phyloP scores from a whole-genome alignment of 1,140 invertebrate species.

The Drosophila pallidifrons region DNA sequence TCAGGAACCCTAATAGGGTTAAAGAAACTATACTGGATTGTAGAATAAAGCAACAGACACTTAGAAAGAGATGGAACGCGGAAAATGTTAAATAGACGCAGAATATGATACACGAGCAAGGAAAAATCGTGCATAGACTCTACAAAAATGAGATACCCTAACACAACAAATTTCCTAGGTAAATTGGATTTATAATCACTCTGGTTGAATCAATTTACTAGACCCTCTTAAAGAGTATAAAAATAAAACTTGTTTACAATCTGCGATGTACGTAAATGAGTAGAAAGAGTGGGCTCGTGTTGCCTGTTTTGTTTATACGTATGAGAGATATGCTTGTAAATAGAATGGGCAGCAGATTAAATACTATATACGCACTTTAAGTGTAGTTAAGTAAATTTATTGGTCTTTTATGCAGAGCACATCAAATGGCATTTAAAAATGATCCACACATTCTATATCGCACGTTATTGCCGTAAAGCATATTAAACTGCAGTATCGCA shows the following conservation, averaged over 20 bases:
- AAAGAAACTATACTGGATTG: background rate
- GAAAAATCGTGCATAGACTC: background rate
- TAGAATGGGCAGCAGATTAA: background rate
- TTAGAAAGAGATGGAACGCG: constrained; percentile 10
- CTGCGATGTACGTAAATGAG: background rate
- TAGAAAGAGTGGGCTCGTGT: background rate
- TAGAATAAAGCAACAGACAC: background rate
- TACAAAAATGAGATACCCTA: background rate
- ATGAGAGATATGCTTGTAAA: background rate
- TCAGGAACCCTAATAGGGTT: background rate
- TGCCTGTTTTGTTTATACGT: background rate
- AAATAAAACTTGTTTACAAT: background rate
- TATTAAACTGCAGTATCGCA: too few relatives aligned
- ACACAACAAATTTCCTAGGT: too few relatives aligned
- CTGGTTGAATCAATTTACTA: background rate
- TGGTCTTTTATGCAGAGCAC: background rate
- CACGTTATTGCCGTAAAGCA: too few relatives aligned
- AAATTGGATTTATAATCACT: too few relatives aligned
- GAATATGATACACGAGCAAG: background rate
- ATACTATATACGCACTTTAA: background rate
- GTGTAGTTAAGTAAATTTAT: background rate
- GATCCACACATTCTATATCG: too few relatives aligned
- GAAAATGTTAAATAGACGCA: background rate
- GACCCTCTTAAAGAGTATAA: background rate
- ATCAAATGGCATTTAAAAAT: too few relatives aligned